Evolutionary conservation across 2,113 vertebrate species (phyloP), one percentile per base, ranked within the genome.

Genomic region (Erythrocebus patas): DNA sequence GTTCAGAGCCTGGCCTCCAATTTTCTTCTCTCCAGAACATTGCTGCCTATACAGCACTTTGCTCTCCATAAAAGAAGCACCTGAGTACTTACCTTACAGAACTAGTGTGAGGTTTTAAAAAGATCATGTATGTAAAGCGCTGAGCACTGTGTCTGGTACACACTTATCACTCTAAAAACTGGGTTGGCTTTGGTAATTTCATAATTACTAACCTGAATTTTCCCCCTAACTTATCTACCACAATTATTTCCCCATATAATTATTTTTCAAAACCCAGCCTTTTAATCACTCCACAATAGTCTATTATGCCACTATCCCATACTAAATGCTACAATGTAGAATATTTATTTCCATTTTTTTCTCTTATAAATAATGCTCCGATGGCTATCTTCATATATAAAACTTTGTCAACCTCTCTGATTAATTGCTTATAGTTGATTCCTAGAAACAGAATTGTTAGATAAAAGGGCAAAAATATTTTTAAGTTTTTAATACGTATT

Each of bases 341-440:
- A 92, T 4, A 78, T 95, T 83, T 48, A 82, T 81, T 92, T 83
- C 23, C 20, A 78, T 43, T 86, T 96, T 97, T 85, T 68, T 68
- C 78, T 78, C 82, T 93, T 61, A 96, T 16, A 95, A 86, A 93
- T 75, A 81, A 64, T 79, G 61, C 32, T 92, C 59, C 13, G 14
- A 45, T 82, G 48, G 86, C 78, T 73, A 96, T 73, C 5, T 35
- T 96, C 83, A 81, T 20, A 83, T n/a, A 92, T 40, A 89, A 93
- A 92, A 82, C 27, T 95, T 86, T 81, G 43, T 48, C 32, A 73
- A 0, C 22, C 82, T 61, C 61, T 72, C 61, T 84, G 52, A 84
- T 79, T 86, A 85, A 86, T 66, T 90, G 55, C 22, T 90, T 95
- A 45, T 40, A 18, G 43, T 27, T 66, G 32, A 66, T 22, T 87